phyloP scores from a whole-genome alignment of 2,113 vertebrate species.

The Chrysemys picta region DNA sequence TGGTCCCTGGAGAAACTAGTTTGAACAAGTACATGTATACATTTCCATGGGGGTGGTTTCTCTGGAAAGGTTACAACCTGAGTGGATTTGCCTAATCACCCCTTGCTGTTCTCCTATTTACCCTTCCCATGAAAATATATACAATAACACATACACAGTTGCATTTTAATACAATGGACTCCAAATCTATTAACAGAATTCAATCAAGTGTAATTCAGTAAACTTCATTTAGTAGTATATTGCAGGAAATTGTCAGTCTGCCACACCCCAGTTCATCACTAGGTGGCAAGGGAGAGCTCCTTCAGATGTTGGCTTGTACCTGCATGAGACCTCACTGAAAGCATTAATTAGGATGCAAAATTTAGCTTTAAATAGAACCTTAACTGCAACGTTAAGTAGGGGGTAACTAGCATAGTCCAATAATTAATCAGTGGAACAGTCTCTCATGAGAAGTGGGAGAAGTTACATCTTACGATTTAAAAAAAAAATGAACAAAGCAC shows the following conservation, averaged over 20 bases:
- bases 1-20: background rate
- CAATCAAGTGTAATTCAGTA: background rate
- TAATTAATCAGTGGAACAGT: slow-evolving; percentile 24
- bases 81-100: background rate
- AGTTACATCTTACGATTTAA: background rate
- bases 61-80: background rate
- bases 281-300: background rate
- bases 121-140: background rate
- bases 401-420: background rate
- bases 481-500: background rate
- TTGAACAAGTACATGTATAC: background rate
- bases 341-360: slow-evolving; percentile 29
- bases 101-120: background rate
- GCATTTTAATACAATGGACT: background rate
- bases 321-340: slow-evolving; percentile 34
- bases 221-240: background rate
- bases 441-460: slow-evolving; percentile 1
- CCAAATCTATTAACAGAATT: background rate
- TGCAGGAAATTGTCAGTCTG: background rate
- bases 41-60: background rate
- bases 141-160: background rate
- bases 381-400: slow-evolving; percentile 40
- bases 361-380: slow-evolving; percentile 50
- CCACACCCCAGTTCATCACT: background rate
- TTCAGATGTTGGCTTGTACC: background rate